These are phyloP conservation scores for Macrosteles quadrilineatus DNA, from an alignment of 1,140 invertebrate genomes.

Conservation along the genomic window DNA sequence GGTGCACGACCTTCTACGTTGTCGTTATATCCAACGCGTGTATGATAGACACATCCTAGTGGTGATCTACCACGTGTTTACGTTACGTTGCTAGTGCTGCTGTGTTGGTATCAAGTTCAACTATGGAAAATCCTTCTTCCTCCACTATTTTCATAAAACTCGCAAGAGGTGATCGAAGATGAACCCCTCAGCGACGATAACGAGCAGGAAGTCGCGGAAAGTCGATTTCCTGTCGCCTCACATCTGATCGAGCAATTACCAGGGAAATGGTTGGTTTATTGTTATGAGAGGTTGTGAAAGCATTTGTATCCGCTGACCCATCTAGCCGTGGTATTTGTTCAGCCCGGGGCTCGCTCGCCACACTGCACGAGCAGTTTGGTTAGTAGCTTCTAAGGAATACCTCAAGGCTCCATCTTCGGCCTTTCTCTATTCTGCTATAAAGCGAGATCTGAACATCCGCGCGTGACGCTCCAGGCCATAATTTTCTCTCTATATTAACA, in stretches of 20 bases:
- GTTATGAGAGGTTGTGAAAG: slow-evolving; percentile 13
- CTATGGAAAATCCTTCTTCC: too few species aligned
- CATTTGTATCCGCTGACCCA: slow-evolving; percentile 12
- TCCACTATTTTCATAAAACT: too few species aligned
- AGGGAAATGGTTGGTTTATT: slow-evolving; percentile 22
- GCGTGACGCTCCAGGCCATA: slow-evolving; percentile 1
- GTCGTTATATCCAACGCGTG: too few species aligned
- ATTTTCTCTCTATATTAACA: background rate
- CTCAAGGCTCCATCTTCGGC: slow-evolving; percentile 22
- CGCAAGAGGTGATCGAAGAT: too few species aligned
- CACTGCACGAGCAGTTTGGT: slow-evolving; percentile 2
- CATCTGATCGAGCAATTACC: slow-evolving; percentile 1
- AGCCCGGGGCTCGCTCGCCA: background rate
- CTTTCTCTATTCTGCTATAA: slow-evolving; percentile 20
- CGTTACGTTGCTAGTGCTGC: too few species aligned
- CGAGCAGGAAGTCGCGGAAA: slow-evolving; percentile 10
- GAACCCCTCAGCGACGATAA: too few species aligned
- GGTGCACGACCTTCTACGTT: too few species aligned
- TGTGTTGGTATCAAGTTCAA: too few species aligned
- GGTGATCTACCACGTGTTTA: too few species aligned
- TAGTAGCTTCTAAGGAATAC: slow-evolving; percentile 19
- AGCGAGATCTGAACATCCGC: slow-evolving; percentile 8
- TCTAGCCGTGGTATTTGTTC: slow-evolving; percentile 9
- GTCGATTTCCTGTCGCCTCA: slow-evolving; percentile 15
- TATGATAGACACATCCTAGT: too few species aligned